phyloP scores from a whole-genome alignment of 2,888 invertebrate genomes.

The Hyalella azteca region DNA sequence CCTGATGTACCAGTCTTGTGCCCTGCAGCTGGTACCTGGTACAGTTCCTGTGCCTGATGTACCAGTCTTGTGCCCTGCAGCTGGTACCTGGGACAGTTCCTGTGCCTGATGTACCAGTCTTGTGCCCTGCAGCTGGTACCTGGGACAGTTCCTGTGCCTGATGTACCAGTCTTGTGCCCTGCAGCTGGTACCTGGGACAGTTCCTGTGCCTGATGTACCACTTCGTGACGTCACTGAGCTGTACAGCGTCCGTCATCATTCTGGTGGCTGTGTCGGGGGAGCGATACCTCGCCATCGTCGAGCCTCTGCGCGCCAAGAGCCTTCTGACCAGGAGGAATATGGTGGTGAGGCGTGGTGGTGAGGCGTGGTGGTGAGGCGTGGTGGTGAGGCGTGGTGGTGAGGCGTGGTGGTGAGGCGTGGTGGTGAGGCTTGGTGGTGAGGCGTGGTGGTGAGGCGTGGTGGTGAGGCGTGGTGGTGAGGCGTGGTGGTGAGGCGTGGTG shows the following conservation, averaged over 20 bases:
- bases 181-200: constrained; percentile 81
- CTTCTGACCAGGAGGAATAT: constrained; percentile 78
- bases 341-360: constrained; percentile 76
- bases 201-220: constrained; percentile 90
- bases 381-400: too few relatives aligned
- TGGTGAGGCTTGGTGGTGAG: too few relatives aligned
- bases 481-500: too few relatives aligned
- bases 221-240: constrained; percentile 85
- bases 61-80: constrained; percentile 65
- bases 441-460: too few relatives aligned
- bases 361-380: too few relatives aligned
- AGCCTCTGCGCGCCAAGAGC: constrained; percentile 82
- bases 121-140: constrained; percentile 73
- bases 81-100: constrained; percentile 81
- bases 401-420: too few relatives aligned
- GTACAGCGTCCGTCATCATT: constrained; percentile 88
- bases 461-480: too few relatives aligned
- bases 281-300: constrained; percentile 84
- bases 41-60: not conserved
- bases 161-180: constrained; percentile 65
- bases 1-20: too few relatives aligned
- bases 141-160: constrained; percentile 85
- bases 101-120: constrained; percentile 80
- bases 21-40: not conserved
- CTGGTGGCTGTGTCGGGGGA: constrained; percentile 86